Conservation (phyloP, 1,140 invertebrate species). For the Drosophila lacertosa region DNA sequence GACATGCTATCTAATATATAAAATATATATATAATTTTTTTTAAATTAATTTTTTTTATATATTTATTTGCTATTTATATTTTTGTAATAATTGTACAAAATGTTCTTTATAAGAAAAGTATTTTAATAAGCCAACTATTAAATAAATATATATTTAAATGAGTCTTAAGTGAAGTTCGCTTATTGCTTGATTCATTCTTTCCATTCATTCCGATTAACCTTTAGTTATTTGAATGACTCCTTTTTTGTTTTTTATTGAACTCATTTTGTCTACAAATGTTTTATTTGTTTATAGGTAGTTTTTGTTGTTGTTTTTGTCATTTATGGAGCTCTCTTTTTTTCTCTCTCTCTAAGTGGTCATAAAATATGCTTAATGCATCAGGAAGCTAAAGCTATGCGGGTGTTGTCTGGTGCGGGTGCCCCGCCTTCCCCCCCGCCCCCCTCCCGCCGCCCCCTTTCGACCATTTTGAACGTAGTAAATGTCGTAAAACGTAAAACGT, state of each 20-base stretch:
- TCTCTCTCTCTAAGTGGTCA: conserved; percentile 65
- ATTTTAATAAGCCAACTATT: too few relatives aligned
- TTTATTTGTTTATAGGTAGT: conserved; percentile 16
- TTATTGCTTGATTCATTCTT: not conserved
- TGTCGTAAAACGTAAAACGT: conserved; percentile 24
- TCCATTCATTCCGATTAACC: conserved; percentile 24
- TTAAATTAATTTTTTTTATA: too few relatives aligned
- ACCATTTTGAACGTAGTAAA: conserved; percentile 42
- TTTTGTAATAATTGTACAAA: too few relatives aligned
- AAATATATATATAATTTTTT: too few relatives aligned
- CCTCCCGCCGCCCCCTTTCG: conserved; percentile 4
- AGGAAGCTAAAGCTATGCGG: conserved; percentile 72
- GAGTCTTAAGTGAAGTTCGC: too few relatives aligned
- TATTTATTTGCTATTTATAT: too few relatives aligned
- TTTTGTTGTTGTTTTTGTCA: conserved; percentile 23
- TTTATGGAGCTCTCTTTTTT: conserved; percentile 20
- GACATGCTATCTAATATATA: too few relatives aligned
- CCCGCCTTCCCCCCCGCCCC: conserved; percentile 22
- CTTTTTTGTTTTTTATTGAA: conserved; percentile 60
- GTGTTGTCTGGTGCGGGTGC: conserved; percentile 39
- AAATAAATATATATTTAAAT: too few relatives aligned
- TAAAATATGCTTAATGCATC: conserved; percentile 82
- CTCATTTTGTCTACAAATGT: conserved; percentile 37
- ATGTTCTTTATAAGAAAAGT: too few relatives aligned
- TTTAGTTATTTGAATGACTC: conserved; percentile 8